Base-by-base conservation (phyloP, 1,140 invertebrate species). In the Habropoda laboriosa region DNA sequence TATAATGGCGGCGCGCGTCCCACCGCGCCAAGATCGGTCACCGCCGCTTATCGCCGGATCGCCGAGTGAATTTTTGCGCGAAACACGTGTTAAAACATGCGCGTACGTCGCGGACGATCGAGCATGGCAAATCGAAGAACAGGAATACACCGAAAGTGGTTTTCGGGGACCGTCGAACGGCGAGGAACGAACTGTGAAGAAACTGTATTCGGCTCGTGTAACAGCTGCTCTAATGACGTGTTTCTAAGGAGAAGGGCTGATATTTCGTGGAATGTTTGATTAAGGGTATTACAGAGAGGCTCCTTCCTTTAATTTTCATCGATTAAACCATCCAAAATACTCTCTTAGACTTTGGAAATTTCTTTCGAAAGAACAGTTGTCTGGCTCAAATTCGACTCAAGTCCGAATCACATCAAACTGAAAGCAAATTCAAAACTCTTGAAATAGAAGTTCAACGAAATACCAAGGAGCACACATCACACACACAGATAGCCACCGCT, bases 51-150 rank as follows among this genome's bases (percentile, higher is more conserved):
- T 86, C 84, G 83, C 13, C 60, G 49, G 76, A 86, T 86, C 84
- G 55, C 51, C 47, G 66, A 38, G 55, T 67, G 70, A 78, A 87
- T 87, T 87, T 87, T 87, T 87, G 80, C 77, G 71, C 45, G 63
- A 80, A 87, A 87, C 86, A 87, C 85, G 85, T 87, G 86, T 87
- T 87, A 85, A 87, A 81, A 85, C 86, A 85, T 85, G 75, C 67
- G 67, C 55, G 38, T 55, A 82, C 35, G 64, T 76, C 77, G 71
- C 75, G 49, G 80, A 68, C n/a, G 72, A 61, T 86, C 64, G n/a
- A n/a, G 60, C 57, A 58, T 10, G 66, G 42, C 60, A 55, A 61
- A 71, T 71, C 76, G 45, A n/a, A n/a, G 6, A 49, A 8, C 38
- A 24, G 16, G 47, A 24, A 38, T n/a, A 53, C n/a, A 1, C 57